phyloP scores from a whole-genome alignment of 1,140 invertebrate species.

The Sycophaga agraensis region DNA sequence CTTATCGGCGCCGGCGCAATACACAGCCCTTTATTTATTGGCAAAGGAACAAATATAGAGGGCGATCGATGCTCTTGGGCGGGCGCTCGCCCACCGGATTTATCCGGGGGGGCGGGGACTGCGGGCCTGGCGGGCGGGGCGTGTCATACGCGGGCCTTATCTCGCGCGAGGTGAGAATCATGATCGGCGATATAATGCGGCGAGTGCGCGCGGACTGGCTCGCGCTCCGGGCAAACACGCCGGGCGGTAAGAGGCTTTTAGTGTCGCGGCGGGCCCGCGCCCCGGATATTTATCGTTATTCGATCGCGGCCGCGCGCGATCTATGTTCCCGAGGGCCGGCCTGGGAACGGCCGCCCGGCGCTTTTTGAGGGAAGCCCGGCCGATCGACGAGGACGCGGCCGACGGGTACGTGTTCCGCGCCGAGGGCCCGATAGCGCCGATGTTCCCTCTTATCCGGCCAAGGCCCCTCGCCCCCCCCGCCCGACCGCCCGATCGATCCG shows the following conservation, averaged over 20 bases:
- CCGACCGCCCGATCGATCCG: too few species aligned
- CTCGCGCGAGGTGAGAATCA: conserved; percentile 48
- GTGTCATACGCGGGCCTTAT: conserved; percentile 9
- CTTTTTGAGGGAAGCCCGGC: background rate
- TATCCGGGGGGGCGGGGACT: conserved; percentile 7
- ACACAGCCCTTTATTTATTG: conserved; percentile 49
- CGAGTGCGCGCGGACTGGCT: conserved; percentile 25
- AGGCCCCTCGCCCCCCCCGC: too few species aligned
- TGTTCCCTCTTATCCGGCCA: background rate
- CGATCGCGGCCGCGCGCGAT: too few species aligned
- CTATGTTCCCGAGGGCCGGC: too few species aligned
- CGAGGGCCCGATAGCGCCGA: background rate
- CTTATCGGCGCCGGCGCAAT: conserved; percentile 45
- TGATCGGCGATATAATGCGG: conserved; percentile 44
- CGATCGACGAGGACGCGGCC: background rate
- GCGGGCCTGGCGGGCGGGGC: conserved; percentile 45
- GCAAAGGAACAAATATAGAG: conserved; percentile 59
- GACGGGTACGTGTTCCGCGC: background rate
- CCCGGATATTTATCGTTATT: conserved; percentile 53
- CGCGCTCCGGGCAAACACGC: too few species aligned
- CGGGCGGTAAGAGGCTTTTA: conserved; percentile 56
- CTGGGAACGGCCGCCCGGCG: too few species aligned
- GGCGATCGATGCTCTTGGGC: conserved; percentile 54
- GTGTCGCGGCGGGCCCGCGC: conserved; percentile 42
- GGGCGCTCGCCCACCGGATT: conserved; percentile 21